These are phyloP conservation scores for Acronicta psi DNA, from an alignment of 2,888 invertebrate genomes.

Conservation along the genomic window DNA sequence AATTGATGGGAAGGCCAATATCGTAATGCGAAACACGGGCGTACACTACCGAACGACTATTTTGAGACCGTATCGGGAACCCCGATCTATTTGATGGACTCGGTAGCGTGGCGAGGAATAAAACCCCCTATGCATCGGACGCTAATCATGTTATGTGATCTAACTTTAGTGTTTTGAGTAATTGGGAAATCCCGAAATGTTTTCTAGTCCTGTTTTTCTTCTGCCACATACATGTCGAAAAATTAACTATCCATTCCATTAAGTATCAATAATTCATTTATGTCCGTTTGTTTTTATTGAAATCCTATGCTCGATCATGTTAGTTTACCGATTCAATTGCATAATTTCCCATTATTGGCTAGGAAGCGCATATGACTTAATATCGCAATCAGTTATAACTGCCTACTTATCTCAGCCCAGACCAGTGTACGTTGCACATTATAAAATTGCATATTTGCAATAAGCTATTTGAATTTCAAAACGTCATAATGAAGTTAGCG, in stretches of 20 bases:
- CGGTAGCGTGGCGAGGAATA: constrained; percentile 68
- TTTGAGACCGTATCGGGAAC: constrained; percentile 77
- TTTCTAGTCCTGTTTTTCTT: constrained; percentile 34
- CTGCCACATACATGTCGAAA: no score
- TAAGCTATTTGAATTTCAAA: constrained; percentile 79
- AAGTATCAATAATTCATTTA: not conserved
- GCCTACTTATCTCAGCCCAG: constrained; percentile 50
- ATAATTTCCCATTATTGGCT: constrained; percentile 44
- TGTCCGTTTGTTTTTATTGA: not conserved
- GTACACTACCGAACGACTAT: constrained; percentile 71
- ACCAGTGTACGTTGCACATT: constrained; percentile 59
- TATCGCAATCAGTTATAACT: constrained; percentile 54
- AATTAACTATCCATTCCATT: no score
- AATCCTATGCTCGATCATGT: constrained; percentile 11
- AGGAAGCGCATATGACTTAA: constrained; percentile 58
- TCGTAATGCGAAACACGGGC: constrained; percentile 80
- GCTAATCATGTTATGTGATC: constrained; percentile 77
- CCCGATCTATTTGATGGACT: constrained; percentile 86
- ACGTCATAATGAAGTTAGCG: constrained; percentile 65
- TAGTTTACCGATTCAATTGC: constrained; percentile 22
- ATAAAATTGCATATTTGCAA: constrained; percentile 66
- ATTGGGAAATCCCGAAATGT: constrained; percentile 66
- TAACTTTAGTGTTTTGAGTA: constrained; percentile 70
- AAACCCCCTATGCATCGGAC: constrained; percentile 70
- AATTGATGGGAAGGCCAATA: constrained; percentile 82